Conservation (phyloP, 2,113 vertebrate genomes). For the Hemicordylus capensis region DNA sequence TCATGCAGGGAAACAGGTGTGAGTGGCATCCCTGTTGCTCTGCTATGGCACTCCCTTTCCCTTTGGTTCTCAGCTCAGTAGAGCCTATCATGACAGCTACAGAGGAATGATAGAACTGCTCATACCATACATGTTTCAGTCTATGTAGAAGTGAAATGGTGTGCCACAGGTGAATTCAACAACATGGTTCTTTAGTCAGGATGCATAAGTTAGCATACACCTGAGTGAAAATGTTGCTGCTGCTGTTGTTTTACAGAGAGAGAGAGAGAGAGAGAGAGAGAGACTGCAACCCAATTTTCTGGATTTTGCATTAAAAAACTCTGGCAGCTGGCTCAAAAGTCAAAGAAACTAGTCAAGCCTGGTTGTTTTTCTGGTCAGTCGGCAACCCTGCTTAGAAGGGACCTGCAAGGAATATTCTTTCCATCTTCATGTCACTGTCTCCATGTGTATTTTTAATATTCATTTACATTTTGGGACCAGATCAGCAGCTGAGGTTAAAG, state of each 20-base stretch:
- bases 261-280: too few relatives aligned
- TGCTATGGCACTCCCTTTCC: too few relatives aligned
- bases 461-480: neutral
- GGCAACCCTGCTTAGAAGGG: neutral
- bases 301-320: neutral
- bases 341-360: too few relatives aligned
- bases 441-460: constrained; percentile 31
- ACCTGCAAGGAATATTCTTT: neutral
- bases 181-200: too few relatives aligned
- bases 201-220: too few relatives aligned
- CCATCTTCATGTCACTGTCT: neutral
- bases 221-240: neutral
- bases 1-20: neutral
- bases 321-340: neutral
- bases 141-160: neutral
- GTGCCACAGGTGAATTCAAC: too few relatives aligned
- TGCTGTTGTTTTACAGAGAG: neutral
- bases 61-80: neutral
- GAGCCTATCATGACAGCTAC: neutral
- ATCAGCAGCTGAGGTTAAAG: neutral
- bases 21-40: neutral
- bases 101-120: neutral
- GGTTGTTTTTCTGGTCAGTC: neutral
- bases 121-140: neutral
- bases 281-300: neutral